A percentile compares a stretch with the other conserved stretches of the same genome.
phyloP scores from a whole-genome alignment of 2,888 invertebrate species.

The Tuberolachnus salignus region DNA sequence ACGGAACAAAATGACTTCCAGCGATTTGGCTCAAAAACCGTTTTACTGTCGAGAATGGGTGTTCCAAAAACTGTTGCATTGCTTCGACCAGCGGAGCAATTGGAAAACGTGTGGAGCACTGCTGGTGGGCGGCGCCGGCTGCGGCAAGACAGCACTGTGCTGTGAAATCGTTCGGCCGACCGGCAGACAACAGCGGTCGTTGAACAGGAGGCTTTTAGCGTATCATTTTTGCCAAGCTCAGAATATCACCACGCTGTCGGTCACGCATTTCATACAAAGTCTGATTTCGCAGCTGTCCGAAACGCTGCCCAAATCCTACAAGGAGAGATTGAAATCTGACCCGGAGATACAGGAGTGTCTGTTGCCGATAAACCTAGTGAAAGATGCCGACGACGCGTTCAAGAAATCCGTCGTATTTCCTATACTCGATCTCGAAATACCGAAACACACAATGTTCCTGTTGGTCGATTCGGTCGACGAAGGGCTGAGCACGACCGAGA shows the following conservation, averaged over 20 bases:
- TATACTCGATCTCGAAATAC: slow-evolving; percentile 83
- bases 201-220: slow-evolving; percentile 81
- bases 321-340: slow-evolving; percentile 46
- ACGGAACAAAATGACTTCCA: slow-evolving; percentile 49
- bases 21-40: slow-evolving; percentile 49
- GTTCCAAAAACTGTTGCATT: slow-evolving; percentile 89
- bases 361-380: slow-evolving; percentile 80
- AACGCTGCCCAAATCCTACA: slow-evolving; percentile 47
- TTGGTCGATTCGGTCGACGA: slow-evolving; percentile 94
- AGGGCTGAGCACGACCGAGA: slow-evolving; percentile 67
- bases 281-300: slow-evolving; percentile 80
- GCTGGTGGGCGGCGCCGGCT: slow-evolving; percentile 86
- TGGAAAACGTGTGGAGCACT: slow-evolving; percentile 88
- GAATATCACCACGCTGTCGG: slow-evolving; percentile 82
- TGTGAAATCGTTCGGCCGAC: slow-evolving; percentile 79
- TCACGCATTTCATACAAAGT: slow-evolving; percentile 83
- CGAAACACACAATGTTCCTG: slow-evolving; percentile 82
- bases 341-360: slow-evolving; percentile 74
- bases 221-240: slow-evolving; percentile 88
- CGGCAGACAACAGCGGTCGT: slow-evolving; percentile 71
- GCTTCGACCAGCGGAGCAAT: slow-evolving; percentile 83
- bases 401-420: slow-evolving; percentile 87
- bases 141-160: slow-evolving; percentile 91
- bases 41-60: slow-evolving; percentile 96
- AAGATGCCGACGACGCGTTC: slow-evolving; percentile 89